Conservation (phyloP, 2,888 invertebrate species). For the Lochmaea capreae region DNA sequence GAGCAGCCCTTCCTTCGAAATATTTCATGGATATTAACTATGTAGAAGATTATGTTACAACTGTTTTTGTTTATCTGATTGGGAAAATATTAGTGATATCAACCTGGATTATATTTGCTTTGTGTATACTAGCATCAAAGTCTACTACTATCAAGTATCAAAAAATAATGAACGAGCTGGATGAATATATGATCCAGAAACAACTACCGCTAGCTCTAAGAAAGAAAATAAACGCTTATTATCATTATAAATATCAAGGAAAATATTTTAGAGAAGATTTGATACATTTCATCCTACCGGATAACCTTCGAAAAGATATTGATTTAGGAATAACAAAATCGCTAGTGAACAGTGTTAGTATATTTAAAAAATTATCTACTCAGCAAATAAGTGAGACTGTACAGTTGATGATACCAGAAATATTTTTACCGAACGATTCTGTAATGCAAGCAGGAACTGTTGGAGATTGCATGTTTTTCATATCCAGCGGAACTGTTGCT, state of each 20-base stretch:
- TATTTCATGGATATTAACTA: neutral
- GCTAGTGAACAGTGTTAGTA: constrained; percentile 68
- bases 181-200: constrained; percentile 62
- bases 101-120: constrained; percentile 39
- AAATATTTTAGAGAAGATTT: constrained; percentile 63
- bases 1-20: neutral
- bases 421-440: constrained; percentile 72
- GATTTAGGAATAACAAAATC: constrained; percentile 68
- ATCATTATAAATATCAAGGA: constrained; percentile 62
- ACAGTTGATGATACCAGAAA: constrained; percentile 68
- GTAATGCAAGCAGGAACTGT: constrained; percentile 71
- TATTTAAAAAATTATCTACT: constrained; percentile 68
- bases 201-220: constrained; percentile 61
- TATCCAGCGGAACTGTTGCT: constrained; percentile 72
- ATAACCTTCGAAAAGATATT: constrained; percentile 66
- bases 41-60: constrained; percentile 38
- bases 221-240: constrained; percentile 60
- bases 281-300: constrained; percentile 45
- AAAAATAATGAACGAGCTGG: constrained; percentile 62
- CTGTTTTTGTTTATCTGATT: constrained; percentile 41
- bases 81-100: constrained; percentile 44
- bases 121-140: constrained; percentile 22
- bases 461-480: constrained; percentile 75
- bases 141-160: constrained; percentile 61
- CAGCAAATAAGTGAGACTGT: constrained; percentile 68